Evolutionary conservation across 2,113 vertebrate species (phyloP).

Genomic region (Xiphophorus couchianus): DNA sequence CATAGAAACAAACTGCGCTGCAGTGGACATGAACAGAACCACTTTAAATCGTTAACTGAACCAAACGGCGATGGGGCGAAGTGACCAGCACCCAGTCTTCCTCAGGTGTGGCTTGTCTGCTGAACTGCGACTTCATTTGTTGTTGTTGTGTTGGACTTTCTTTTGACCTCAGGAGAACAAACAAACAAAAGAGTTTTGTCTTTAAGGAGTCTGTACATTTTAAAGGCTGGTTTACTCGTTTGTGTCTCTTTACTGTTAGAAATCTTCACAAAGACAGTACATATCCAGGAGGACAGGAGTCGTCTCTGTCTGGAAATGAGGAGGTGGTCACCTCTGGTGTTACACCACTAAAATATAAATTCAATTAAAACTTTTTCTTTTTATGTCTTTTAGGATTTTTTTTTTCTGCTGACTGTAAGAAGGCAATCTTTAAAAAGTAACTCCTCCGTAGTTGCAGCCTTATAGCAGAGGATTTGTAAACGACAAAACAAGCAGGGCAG

Average conservation of each 20-base stretch:
- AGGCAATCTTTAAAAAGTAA: background rate
- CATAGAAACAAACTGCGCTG: background rate
- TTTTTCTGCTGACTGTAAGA: background rate
- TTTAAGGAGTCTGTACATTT: background rate
- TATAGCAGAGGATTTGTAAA: slow-evolving; percentile 16
- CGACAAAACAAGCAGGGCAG: background rate
- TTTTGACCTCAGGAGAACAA: slow-evolving; percentile 54
- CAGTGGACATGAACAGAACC: background rate
- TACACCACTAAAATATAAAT: slow-evolving; percentile 1
- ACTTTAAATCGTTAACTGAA: background rate
- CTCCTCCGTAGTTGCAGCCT: slow-evolving; percentile 42
- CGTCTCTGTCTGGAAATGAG: slow-evolving; percentile 19
- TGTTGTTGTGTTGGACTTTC: slow-evolving; percentile 9
- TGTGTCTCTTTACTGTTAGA: background rate
- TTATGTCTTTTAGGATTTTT: background rate
- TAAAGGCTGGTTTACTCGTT: background rate
- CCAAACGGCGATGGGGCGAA: background rate
- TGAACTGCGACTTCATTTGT: slow-evolving; percentile 20
- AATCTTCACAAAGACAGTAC: background rate
- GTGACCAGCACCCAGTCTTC: background rate
- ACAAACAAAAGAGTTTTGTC: background rate
- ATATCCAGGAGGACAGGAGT: background rate
- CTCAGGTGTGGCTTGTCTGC: slow-evolving; percentile 48
- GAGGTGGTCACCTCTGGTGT: slow-evolving; percentile 40
- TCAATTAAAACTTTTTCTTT: background rate